Conservation (phyloP, 2,113 vertebrate species). For the Myrmophylax atrothorax region DNA sequence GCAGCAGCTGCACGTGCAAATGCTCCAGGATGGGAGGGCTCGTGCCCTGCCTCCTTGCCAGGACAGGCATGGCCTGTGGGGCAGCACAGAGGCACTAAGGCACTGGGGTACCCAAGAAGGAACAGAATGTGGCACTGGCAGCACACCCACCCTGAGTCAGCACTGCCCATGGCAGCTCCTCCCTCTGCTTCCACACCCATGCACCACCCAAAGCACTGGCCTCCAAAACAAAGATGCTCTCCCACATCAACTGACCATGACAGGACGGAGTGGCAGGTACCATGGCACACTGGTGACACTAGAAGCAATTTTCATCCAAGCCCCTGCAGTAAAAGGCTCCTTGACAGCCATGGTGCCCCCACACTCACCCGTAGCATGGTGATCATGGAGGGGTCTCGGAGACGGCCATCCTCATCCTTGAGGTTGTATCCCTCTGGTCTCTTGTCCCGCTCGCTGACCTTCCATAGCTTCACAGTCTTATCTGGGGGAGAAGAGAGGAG, state of each 20-base stretch:
- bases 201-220: rapidly evolving
- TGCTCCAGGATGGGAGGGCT: background rate
- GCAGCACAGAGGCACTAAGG: rapidly evolving
- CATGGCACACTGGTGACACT: rapidly evolving
- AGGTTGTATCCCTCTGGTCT: constrained; percentile 97
- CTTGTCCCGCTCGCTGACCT: constrained; percentile 98
- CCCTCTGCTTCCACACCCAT: rapidly evolving
- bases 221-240: rapidly evolving
- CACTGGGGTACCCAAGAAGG: rapidly evolving
- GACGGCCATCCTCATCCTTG: constrained; percentile 95
- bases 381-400: constrained; percentile 94
- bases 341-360: rapidly evolving
- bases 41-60: rapidly evolving
- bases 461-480: constrained; percentile 99
- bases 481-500: constrained; percentile 70
- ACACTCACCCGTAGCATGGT: constrained; percentile 88
- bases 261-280: rapidly evolving
- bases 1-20: background rate
- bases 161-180: rapidly evolving
- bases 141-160: rapidly evolving
- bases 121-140: rapidly evolving
- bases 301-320: rapidly evolving
- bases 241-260: rapidly evolving
- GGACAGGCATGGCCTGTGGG: rapidly evolving
- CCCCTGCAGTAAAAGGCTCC: background rate